Evolutionary conservation across 2,797 vertebrate species (phyloP), one percentile per base, ranked within the genome.

Genomic region (Mycteria americana): DNA sequence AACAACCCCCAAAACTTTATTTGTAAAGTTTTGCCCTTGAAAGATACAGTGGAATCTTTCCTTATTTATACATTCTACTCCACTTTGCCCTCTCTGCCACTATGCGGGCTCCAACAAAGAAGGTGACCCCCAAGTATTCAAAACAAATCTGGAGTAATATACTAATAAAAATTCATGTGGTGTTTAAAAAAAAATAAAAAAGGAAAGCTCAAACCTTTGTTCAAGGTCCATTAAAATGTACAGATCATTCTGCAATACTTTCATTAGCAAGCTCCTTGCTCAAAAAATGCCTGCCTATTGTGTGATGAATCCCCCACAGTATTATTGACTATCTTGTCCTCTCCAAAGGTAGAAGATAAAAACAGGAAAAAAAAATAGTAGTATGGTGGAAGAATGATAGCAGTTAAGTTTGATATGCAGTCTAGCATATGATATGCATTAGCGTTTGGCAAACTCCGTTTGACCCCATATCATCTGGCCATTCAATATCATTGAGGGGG

Each of bases 121-220:
- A 94, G 95, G 91, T 90, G 89, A 95, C 93, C 59, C 93, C 73
- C 60, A 81, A 92, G 56, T 28, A 93, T 94, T 97, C 94, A 89
- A 97, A 97, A 91, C 79, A 95, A 96, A 64, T 63, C 85, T 94
- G 43, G 50, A 96, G 85, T 62, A 91, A 95, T 85, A 75, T 53
- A 76, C 73, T 95, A 91, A 97, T 95, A 97, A 97, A 97, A 96
- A 96, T 95, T 92, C 91, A 95, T 88, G 64, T 70, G 46, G 54
- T 75, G 17, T 69, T 95, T 64, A 54, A 60, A 56, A 86, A 75
- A 77, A 75, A 86, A 62, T 37, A 51, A 89, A 93, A 95, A 93
- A 79, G 54, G 51, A 90, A 95, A 79, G 89, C 81, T 91, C 80
- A 87, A 92, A 82, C 80, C 92, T 97, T 97, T 96, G 84, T 86